Evolutionary conservation across 1,140 invertebrate genomes (phyloP), one percentile per base, ranked within the genome.

Genomic region (Brachionus plicatilis): DNA sequence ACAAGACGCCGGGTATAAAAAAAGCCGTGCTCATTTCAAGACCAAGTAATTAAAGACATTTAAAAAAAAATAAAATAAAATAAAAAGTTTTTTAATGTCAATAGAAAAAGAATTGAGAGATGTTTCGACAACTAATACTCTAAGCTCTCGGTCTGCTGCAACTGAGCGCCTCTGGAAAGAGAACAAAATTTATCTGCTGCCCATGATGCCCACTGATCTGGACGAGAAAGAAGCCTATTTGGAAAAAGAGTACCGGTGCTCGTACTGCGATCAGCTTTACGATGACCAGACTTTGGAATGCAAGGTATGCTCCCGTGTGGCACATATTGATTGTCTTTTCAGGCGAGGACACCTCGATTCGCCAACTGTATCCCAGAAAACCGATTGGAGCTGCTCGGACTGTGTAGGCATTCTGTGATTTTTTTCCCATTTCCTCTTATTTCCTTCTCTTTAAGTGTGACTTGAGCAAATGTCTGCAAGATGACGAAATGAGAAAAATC

Each of bases 161-260:
- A 47, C 43, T 14, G 72, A 76, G 47, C 43, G 45, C 1, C 43
- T 50, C 9, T 76, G 72, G 72, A 29, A 76, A 47, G 72, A 76
- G 20, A 50, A 24, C 12, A 76, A 76, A 24, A 76, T 37, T 9
- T 76, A 50, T n/a, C 50, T 50, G 43, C 29, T 76, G 43, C 72
- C 72, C 8, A 50, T 76, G 33, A 76, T 76, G 72, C 72, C 72
- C 20, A 76, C 27, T 27, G 72, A 76, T 20, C 1, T 50, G 5
- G 72, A 76, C 20, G 72, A 76, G 14, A 76, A 76, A 76, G 72
- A 76, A 12, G 53, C 65, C 2, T 82, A 82, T 65, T 27, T 65
- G 33, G 79, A 82, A 82, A 82, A 82, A 37, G 79, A 82, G 41
- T 82, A 82, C 33, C n/a, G 79, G 11, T 82, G 79, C 27, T 82